Base-by-base conservation (phyloP, 2,888 invertebrate species). In the Chrysolina americana region DNA sequence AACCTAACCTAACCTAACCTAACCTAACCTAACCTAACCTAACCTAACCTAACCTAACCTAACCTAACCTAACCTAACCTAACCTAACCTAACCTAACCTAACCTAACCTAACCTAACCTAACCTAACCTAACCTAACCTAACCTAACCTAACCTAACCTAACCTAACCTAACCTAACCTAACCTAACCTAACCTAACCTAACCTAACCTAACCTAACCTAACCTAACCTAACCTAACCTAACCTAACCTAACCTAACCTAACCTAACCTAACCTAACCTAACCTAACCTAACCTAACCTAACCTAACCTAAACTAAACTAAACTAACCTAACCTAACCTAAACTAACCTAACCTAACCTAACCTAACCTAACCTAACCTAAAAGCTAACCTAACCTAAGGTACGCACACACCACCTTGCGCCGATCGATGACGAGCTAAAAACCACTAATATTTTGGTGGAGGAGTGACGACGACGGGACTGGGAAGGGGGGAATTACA, bases 251-350 rank as follows among this genome's bases (percentile, higher is more conserved):
- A 72, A 74, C 76, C 74, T 59, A 74, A 64, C 76, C 71, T 64
- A 74, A 68, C 74, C 74, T 65, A 74, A 68, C 76, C 74, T 68
- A 74, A 71, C 74, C 73, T 65, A 73, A 70, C 68, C 71, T 68
- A 75, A 71, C 75, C 71, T 63, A 75, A 75, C 71, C 75, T 63
- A 71, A 75, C 71, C 75, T 66, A 71, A 75, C 75, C 75, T 68
- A 75, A 75, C 75, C 75, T 68, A 50, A 59, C 69, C 50, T 59
- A 44, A 69, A 2, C 78, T 72, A 68, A 78, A 73, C 77, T 79
- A 76, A 79, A 79, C 79, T 79, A 79, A 81, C 81, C 80, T 79
- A 78, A 80, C 69, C 69, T 70, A 44, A 70, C 69, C 69, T 62
- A 44, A 70, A 62, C 69, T 70, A 62, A 70, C 69, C 69, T 70